Conservation (phyloP, 2,888 invertebrate genomes). For the Auanema sp. region DNA sequence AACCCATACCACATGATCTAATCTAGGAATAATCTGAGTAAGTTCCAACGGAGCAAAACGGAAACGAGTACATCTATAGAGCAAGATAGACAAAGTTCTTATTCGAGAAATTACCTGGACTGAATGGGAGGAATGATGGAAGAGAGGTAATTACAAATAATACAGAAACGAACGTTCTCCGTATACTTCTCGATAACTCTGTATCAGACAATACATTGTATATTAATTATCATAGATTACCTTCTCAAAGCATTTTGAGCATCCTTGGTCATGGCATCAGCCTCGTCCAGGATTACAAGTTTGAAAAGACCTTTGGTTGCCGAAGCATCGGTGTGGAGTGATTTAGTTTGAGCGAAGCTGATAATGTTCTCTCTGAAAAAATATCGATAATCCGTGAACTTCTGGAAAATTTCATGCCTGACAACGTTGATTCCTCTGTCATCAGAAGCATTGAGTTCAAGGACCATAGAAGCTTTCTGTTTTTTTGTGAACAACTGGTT, state of each 20-base stretch:
- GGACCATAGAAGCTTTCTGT: slow-evolving; percentile 89
- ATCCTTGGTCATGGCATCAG: slow-evolving; percentile 99
- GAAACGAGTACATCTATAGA: slow-evolving; percentile 47
- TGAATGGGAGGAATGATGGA: slow-evolving; percentile 98
- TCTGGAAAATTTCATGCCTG: slow-evolving; percentile 13
- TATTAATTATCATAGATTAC: slow-evolving; percentile 67
- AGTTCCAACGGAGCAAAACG: slow-evolving; percentile 67
- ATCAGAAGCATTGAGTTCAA: slow-evolving; percentile 92
- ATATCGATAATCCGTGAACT: not conserved
- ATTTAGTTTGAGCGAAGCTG: slow-evolving; percentile 73
- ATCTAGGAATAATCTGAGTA: slow-evolving; percentile 84
- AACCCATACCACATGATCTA: slow-evolving; percentile 75
- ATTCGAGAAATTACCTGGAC: slow-evolving; percentile 75
- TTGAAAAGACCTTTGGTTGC: slow-evolving; percentile 70
- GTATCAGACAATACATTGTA: not conserved
- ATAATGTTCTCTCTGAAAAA: slow-evolving; percentile 34
- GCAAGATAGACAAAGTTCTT: not conserved
- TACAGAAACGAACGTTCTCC: slow-evolving; percentile 95
- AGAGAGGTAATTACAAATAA: slow-evolving; percentile 96
- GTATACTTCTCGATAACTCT: slow-evolving; percentile 98
- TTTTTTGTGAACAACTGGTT: slow-evolving; percentile 84
- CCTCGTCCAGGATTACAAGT: slow-evolving; percentile 93
- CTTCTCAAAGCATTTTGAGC: slow-evolving; percentile 95
- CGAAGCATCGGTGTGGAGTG: slow-evolving; percentile 67
- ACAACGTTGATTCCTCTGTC: slow-evolving; percentile 76